A percentile compares a stretch with the other conserved stretches of the same genome.
These are phyloP conservation scores for Pelmatolapia mariae DNA, from an alignment of 2,113 vertebrate genomes.

Conservation along the genomic window DNA sequence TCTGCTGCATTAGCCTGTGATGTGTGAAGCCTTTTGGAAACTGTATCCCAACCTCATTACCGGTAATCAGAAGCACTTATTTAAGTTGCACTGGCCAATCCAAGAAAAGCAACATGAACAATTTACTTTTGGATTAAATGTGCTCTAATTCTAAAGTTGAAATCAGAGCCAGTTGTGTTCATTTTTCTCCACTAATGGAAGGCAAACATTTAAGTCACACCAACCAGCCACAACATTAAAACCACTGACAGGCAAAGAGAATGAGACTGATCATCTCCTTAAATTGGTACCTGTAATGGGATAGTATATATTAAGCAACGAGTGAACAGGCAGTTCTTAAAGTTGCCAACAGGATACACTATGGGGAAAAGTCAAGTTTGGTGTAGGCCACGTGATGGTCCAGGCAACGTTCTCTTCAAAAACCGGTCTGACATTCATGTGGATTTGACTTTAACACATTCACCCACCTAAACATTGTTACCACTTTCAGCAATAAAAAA, in stretches of 20 bases:
- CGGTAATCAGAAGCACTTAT: constrained; percentile 57
- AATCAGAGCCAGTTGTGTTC: constrained; percentile 20
- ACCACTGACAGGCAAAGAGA: not conserved
- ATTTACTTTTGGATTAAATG: constrained; percentile 42
- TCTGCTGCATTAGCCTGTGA: not conserved
- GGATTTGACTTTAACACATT: not conserved
- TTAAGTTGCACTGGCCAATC: constrained; percentile 8
- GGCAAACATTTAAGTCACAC: constrained; percentile 7
- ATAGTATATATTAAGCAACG: not conserved
- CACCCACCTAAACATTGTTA: not conserved
- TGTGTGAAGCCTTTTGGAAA: constrained; percentile 34
- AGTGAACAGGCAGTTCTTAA: not conserved
- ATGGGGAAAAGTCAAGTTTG: not conserved
- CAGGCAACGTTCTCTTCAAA: not conserved
- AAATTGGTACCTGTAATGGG: not conserved
- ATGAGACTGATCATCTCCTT: not conserved
- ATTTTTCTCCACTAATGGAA: constrained; percentile 1
- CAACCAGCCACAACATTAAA: not conserved
- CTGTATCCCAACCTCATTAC: constrained; percentile 50
- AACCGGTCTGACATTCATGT: accelerated
- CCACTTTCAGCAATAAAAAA: not conserved
- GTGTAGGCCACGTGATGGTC: not conserved
- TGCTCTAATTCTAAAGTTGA: constrained; percentile 35
- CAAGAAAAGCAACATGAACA: constrained; percentile 60
- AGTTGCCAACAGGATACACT: not conserved